Evolutionary conservation across 2,888 invertebrate genomes (phyloP).

Genomic region (Hirtodrosophila confusa): DNA sequence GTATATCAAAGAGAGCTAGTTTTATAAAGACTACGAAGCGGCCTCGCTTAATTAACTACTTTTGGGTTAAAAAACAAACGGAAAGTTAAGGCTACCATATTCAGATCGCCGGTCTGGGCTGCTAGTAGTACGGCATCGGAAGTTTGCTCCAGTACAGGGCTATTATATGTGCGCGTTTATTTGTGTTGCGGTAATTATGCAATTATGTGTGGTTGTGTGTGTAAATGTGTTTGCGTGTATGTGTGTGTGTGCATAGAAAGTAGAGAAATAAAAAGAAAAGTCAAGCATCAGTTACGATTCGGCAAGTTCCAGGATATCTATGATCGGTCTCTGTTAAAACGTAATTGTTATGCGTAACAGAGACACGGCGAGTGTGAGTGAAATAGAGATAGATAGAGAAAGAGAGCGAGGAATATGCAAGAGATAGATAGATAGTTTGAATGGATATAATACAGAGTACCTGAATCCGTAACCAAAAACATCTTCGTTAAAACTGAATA

Average conservation of each 20-base stretch:
- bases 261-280: constrained; percentile 54
- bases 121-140: constrained; percentile 92
- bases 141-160: constrained; percentile 92
- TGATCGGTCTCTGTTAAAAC: constrained; percentile 20
- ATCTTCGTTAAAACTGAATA: constrained; percentile 92
- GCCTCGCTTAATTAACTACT: not conserved
- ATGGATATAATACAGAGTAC: constrained; percentile 63
- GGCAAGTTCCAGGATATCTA: constrained; percentile 16
- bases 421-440: constrained; percentile 20
- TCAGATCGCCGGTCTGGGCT: constrained; percentile 92
- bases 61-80: not conserved
- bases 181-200: constrained; percentile 1
- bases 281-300: constrained; percentile 62
- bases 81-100: constrained; percentile 86
- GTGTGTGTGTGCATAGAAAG: constrained; percentile 39
- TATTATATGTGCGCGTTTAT: constrained; percentile 75
- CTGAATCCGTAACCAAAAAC: constrained; percentile 86
- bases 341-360: not conserved
- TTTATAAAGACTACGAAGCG: constrained; percentile 4
- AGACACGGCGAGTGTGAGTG: constrained; percentile 8
- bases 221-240: constrained; percentile 39
- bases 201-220: constrained; percentile 29
- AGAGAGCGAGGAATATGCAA: too few relatives aligned
- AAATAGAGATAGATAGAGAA: constrained; percentile 8
- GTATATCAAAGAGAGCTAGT: not conserved